Percentiles rank a stretch among this genome's conserved stretches.
These are phyloP conservation scores for Eulacestoma nigropectus DNA, from an alignment of 2,113 vertebrate genomes.

Conservation along the genomic window DNA sequence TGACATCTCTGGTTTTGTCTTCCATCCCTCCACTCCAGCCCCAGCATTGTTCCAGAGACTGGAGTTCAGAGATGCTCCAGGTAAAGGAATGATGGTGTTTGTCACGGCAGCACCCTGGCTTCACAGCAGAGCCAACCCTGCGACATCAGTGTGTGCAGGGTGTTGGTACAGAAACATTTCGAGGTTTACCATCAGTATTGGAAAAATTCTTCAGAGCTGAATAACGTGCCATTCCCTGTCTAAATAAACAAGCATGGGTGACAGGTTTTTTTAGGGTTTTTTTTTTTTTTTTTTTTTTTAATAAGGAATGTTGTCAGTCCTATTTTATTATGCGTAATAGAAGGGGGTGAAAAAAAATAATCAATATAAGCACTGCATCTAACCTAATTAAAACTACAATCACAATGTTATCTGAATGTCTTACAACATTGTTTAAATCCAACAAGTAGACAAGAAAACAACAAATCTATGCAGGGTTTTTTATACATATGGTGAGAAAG, in stretches of 20 bases:
- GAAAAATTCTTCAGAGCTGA: neutral
- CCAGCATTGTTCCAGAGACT: rapidly evolving
- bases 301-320: slow-evolving; percentile 54
- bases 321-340: slow-evolving; percentile 55
- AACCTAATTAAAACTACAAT: slow-evolving; percentile 63
- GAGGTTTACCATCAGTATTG: neutral
- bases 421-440: slow-evolving; percentile 59
- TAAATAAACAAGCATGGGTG: slow-evolving; percentile 46
- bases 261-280: neutral
- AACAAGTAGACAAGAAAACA: slow-evolving; percentile 57
- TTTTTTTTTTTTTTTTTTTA: neutral
- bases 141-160: rapidly evolving
- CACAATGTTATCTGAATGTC: slow-evolving; percentile 57
- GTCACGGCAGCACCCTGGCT: rapidly evolving
- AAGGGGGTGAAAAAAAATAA: slow-evolving; percentile 40
- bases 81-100: rapidly evolving
- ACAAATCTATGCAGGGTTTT: slow-evolving; percentile 60
- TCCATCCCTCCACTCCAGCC: neutral
- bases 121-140: neutral
- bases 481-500: slow-evolving; percentile 62
- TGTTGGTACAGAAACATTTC: neutral
- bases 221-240: neutral
- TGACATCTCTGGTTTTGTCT: neutral
- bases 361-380: slow-evolving; percentile 52
- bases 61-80: neutral